A percentile compares a stretch with the other conserved stretches of the same genome.
Evolutionary conservation across 2,113 vertebrate species (phyloP).

Genomic region (Chlorocebus sabaeus): DNA sequence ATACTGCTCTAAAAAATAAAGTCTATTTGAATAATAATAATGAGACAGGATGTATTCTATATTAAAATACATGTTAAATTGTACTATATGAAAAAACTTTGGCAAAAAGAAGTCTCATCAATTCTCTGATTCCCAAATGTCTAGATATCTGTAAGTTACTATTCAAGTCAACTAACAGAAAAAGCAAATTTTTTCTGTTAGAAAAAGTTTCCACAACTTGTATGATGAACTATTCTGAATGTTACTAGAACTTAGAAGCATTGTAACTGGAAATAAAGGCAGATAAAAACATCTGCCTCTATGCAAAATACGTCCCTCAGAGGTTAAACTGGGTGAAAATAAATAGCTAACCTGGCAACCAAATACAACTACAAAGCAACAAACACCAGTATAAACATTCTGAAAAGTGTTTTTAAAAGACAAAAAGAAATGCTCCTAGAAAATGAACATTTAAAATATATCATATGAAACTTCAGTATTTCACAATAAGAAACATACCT

Average conservation of each 20-base stretch:
- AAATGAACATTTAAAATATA: slow-evolving; percentile 38
- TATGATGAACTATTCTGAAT: slow-evolving; percentile 15
- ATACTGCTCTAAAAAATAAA: neutral
- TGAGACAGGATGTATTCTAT: neutral
- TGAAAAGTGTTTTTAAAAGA: slow-evolving; percentile 35
- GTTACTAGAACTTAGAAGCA: slow-evolving; percentile 28
- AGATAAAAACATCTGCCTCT: slow-evolving; percentile 53
- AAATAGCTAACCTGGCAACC: slow-evolving; percentile 49
- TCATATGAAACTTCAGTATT: neutral
- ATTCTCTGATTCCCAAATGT: neutral
- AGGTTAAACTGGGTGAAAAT: slow-evolving; percentile 48
- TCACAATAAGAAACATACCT: slow-evolving; percentile 7
- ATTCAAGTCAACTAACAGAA: neutral
- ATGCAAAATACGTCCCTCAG: neutral
- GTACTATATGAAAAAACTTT: neutral
- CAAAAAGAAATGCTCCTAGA: slow-evolving; percentile 7
- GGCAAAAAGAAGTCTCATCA: neutral
- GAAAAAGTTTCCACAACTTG: slow-evolving; percentile 4
- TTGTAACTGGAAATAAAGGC: slow-evolving; percentile 19
- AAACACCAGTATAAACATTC: slow-evolving; percentile 38
- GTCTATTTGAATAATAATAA: neutral
- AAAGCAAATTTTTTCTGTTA: neutral
- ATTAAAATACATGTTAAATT: neutral
- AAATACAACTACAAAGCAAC: slow-evolving; percentile 30
- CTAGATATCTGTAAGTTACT: neutral